Conservation (phyloP, 2,888 invertebrate genomes). For the Itoplectis maculator region DNA sequence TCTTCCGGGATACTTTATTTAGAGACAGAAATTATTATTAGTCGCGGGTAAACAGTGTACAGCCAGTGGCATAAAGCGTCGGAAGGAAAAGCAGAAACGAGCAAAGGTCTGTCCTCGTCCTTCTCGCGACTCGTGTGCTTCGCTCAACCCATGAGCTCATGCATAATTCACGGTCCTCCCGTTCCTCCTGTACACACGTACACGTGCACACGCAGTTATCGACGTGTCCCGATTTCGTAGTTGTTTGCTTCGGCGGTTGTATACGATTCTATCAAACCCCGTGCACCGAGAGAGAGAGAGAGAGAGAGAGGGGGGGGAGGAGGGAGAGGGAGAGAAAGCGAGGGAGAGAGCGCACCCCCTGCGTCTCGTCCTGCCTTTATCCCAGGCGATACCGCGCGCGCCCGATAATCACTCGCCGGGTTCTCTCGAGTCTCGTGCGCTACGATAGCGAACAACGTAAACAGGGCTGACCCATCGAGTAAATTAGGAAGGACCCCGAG, state of each 20-base stretch:
- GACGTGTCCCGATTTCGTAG: conserved; percentile 71
- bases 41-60: conserved; percentile 11
- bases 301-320: no score
- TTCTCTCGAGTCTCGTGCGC: conserved; percentile 23
- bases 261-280: conserved; percentile 66
- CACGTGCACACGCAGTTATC: conserved; percentile 62
- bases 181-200: conserved; percentile 59
- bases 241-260: conserved; percentile 67
- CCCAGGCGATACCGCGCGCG: conserved; percentile 45
- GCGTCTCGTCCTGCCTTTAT: conserved; percentile 49
- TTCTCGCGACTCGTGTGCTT: conserved; percentile 30
- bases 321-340: no score
- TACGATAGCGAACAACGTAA: conserved; percentile 17
- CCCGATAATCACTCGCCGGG: conserved; percentile 62
- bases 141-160: conserved; percentile 66
- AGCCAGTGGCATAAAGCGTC: background rate
- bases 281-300: background rate
- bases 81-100: conserved; percentile 43
- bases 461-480: background rate
- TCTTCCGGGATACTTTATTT: conserved; percentile 3
- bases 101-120: conserved; percentile 43
- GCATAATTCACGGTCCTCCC: conserved; percentile 68
- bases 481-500: conserved; percentile 19
- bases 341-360: no score
- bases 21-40: conserved; percentile 33